Conservation (phyloP, 2,797 vertebrate species). For the Buceros bicornis region DNA sequence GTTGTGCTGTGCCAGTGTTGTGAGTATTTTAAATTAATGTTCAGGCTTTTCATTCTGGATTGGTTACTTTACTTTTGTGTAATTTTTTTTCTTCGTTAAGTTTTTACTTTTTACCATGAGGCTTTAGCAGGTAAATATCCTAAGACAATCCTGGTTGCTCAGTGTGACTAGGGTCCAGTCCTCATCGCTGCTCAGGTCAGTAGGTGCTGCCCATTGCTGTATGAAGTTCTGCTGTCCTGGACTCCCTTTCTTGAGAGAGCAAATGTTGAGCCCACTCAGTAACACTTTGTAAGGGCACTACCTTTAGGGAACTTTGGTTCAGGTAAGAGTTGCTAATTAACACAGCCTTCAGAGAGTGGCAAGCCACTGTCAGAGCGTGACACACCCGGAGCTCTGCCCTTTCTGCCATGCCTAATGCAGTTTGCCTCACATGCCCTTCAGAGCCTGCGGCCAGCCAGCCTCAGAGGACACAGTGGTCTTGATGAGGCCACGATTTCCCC, state of each 20-base stretch:
- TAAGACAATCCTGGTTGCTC: background rate
- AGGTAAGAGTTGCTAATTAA: background rate
- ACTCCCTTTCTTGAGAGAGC: background rate
- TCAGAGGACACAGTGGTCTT: background rate
- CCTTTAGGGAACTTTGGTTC: background rate
- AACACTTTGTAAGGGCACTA: background rate
- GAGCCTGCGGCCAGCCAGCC: background rate
- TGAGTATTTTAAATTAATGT: slow-evolving; percentile 86
- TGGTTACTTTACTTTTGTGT: slow-evolving; percentile 9
- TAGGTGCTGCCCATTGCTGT: background rate
- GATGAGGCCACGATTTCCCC: background rate
- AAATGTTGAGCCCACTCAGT: background rate
- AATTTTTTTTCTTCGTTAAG: background rate
- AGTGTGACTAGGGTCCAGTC: background rate
- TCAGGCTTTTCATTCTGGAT: slow-evolving; percentile 58
- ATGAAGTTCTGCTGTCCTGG: background rate
- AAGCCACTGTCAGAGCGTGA: background rate
- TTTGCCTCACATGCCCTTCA: background rate
- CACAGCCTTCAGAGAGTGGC: background rate
- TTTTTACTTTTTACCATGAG: background rate
- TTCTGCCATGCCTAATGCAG: background rate
- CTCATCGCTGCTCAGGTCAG: background rate
- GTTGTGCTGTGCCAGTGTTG: slow-evolving; percentile 82
- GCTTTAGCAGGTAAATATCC: background rate
- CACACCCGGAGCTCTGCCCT: background rate